Evolutionary conservation across 2,888 invertebrate species (phyloP), one percentile per base, ranked within the genome.

Genomic region (Pteria penguin): DNA sequence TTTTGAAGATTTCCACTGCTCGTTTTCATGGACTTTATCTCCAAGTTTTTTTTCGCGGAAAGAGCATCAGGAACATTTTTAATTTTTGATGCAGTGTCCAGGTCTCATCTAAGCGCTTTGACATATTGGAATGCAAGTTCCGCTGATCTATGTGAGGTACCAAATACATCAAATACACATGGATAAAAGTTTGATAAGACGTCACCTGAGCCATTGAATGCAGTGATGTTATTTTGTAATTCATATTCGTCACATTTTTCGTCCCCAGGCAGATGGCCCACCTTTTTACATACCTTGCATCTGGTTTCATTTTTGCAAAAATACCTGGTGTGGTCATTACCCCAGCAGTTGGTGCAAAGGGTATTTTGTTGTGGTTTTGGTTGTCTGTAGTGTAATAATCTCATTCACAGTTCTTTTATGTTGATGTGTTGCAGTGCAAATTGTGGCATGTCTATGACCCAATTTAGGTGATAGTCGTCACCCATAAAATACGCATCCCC

Each of bases 401-500:
- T 31, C 4, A 60, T 45, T 8, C 70, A 4, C 14, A 71, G 31
- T 55, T 75, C 71, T 33, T 75, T 75, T 4, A 65, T 45, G 26
- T 75, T 75, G 1, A 75, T 75, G 8, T 75, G 65, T 5, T 65
- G 18, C 5, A 22, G 1, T 0, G 62, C 22, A 14, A 27, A 22
- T 11, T 24, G 11, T 4, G 70, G 70, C 29, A 70, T 32, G 26
- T 75, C 75, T 1, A 58, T 11, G 4, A 11, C n/a, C 75, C 69
- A 69, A 27, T 75, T 75, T 32, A 57, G 5, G 24, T 69, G 29
- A 31, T 69, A 71, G 55, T 66, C 70, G 29, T 71, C 75, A 5
- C 71, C 58, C n/a, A 63, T 55, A 31, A 58, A 75, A 22, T 70
- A 65, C 1, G 63, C 75, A 4, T 63, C 52, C 5, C 60, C 75